Percentiles rank a stretch among this genome's conserved stretches.
Evolutionary conservation across 2,888 invertebrate genomes (phyloP).

Genomic region (Diogma glabrata): DNA sequence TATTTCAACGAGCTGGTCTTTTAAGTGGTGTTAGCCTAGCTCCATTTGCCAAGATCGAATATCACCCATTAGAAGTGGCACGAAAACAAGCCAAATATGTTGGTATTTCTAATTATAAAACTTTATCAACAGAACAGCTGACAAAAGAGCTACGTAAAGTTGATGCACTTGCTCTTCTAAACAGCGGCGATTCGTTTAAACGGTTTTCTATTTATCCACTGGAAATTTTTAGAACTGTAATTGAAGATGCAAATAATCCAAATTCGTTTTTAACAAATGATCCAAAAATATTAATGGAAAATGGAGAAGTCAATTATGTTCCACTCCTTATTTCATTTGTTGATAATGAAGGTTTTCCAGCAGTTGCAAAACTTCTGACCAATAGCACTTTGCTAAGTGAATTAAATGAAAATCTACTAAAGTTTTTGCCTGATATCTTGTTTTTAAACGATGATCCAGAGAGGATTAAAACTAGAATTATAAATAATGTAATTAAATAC

Average conservation of each 20-base stretch:
- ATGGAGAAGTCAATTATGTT: slow-evolving; percentile 28
- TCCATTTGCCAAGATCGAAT: slow-evolving; percentile 19
- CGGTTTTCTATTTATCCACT: slow-evolving; percentile 36
- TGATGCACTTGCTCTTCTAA: slow-evolving; percentile 25
- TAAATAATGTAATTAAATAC: too few relatives aligned
- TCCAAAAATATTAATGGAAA: slow-evolving; percentile 28
- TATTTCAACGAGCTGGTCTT: slow-evolving; percentile 23
- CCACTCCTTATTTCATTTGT: slow-evolving; percentile 34
- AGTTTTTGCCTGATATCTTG: too few relatives aligned
- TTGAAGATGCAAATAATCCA: slow-evolving; percentile 21
- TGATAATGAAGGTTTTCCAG: slow-evolving; percentile 32
- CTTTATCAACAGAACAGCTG: slow-evolving; percentile 21
- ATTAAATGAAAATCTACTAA: too few relatives aligned
- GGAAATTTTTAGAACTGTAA: neutral
- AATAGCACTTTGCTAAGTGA: too few relatives aligned
- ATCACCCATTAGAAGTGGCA: slow-evolving; percentile 20
- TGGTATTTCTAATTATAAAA: slow-evolving; percentile 24
- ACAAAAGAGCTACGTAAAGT: slow-evolving; percentile 29
- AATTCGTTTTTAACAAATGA: slow-evolving; percentile 31
- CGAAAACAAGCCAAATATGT: slow-evolving; percentile 26
- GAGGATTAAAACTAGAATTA: too few relatives aligned
- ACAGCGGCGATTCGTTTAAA: slow-evolving; percentile 27
- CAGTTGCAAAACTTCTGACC: slow-evolving; percentile 21
- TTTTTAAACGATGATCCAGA: too few relatives aligned
- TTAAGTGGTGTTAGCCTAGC: slow-evolving; percentile 30